phyloP scores from a whole-genome alignment of 2,888 invertebrate species.

The Drosophila lutescens region DNA sequence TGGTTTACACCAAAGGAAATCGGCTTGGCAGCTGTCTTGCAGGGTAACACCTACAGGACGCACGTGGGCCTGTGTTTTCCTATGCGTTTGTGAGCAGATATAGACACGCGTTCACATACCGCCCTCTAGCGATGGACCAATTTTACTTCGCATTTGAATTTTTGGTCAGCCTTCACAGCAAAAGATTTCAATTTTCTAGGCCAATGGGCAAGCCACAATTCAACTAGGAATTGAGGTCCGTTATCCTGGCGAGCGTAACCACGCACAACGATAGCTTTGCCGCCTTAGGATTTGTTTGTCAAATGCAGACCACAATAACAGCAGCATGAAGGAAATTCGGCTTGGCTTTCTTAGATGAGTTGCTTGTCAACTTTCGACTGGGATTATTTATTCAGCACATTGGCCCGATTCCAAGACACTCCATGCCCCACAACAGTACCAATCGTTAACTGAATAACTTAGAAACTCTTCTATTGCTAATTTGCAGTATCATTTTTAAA shows the following conservation, averaged over 20 bases:
- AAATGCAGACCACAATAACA: slow-evolving; percentile 69
- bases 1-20: slow-evolving; percentile 72
- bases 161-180: slow-evolving; percentile 55
- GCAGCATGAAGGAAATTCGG: slow-evolving; percentile 39
- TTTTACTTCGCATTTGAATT: slow-evolving; percentile 33
- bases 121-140: slow-evolving; percentile 35
- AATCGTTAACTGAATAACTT: background rate
- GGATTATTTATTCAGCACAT: slow-evolving; percentile 72
- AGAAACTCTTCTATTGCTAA: too few species aligned
- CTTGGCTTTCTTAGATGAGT: slow-evolving; percentile 45
- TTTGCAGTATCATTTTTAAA: too few species aligned
- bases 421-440: background rate
- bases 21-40: slow-evolving; percentile 61
- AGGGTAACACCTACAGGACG: slow-evolving; percentile 74
- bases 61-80: slow-evolving; percentile 46
- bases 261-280: slow-evolving; percentile 73
- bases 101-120: slow-evolving; percentile 58
- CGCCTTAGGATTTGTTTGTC: slow-evolving; percentile 79
- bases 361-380: slow-evolving; percentile 67
- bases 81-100: slow-evolving; percentile 19
- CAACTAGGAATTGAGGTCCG: slow-evolving; percentile 55
- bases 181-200: slow-evolving; percentile 79
- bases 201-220: slow-evolving; percentile 63
- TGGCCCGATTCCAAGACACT: slow-evolving; percentile 1
- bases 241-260: slow-evolving; percentile 77